These are phyloP conservation scores for Mellilla xanthometata DNA, from an alignment of 2,888 invertebrate genomes.

Conservation along the genomic window DNA sequence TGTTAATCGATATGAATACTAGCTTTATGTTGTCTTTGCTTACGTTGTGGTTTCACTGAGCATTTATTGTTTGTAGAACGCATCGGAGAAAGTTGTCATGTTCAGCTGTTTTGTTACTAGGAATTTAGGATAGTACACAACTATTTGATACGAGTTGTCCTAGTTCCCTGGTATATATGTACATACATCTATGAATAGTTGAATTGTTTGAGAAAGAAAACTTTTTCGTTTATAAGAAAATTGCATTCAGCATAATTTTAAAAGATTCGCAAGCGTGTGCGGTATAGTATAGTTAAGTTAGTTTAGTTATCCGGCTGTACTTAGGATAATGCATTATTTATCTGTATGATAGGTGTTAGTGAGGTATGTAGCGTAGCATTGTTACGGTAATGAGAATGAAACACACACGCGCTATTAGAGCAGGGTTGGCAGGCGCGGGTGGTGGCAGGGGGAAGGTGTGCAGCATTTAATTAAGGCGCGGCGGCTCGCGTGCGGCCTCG, in stretches of 20 bases:
- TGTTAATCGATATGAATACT: conserved; percentile 40
- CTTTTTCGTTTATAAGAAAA: too few species aligned
- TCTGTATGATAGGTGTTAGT: too few species aligned
- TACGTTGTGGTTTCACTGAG: conserved; percentile 26
- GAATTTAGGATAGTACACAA: neutral
- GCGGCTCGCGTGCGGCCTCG: conserved; percentile 74
- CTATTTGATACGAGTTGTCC: too few species aligned
- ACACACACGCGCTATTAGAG: conserved; percentile 17
- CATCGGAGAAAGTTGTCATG: conserved; percentile 33
- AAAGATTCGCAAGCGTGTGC: too few species aligned
- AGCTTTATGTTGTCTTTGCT: conserved; percentile 34
- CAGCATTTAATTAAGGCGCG: conserved; percentile 77
- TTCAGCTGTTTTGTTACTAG: neutral
- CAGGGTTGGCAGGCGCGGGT: conserved; percentile 13
- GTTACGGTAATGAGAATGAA: conserved; percentile 30
- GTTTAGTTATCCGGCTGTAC: too few species aligned
- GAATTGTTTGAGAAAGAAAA: too few species aligned
- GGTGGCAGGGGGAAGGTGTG: conserved; percentile 54
- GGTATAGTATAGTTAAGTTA: too few species aligned
- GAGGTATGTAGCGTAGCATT: conserved; percentile 12
- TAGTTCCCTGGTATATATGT: too few species aligned
- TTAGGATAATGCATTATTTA: too few species aligned
- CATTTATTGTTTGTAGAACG: conserved; percentile 29
- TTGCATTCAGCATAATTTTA: too few species aligned
- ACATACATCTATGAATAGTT: too few species aligned